Evolutionary conservation across 2,113 vertebrate species (phyloP).

Genomic region (Ptilonorhynchus violaceus): DNA sequence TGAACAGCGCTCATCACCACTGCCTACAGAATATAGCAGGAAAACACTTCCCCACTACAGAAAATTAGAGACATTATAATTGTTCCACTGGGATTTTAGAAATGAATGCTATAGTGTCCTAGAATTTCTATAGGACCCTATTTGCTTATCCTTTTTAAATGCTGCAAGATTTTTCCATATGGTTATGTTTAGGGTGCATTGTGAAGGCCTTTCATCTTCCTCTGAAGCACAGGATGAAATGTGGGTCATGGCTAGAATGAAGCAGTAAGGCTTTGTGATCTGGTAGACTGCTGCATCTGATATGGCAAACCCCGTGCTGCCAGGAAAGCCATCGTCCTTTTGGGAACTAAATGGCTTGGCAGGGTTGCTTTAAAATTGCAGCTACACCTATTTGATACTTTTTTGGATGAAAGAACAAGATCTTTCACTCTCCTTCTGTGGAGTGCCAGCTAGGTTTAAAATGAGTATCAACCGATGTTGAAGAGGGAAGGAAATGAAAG

Average conservation of each 20-base stretch:
- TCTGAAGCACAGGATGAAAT: constrained; percentile 9
- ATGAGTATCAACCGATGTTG: neutral
- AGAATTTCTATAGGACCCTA: neutral
- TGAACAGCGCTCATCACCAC: neutral
- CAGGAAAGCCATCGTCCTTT: neutral
- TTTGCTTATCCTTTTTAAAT: constrained; percentile 14
- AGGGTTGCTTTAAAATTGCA: constrained; percentile 1
- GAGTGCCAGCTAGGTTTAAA: constrained; percentile 36
- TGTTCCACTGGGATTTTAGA: neutral
- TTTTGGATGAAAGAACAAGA: constrained; percentile 33
- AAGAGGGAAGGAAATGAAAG: constrained; percentile 58
- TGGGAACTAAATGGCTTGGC: neutral
- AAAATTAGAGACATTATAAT: neutral
- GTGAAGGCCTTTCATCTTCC: constrained; percentile 38
- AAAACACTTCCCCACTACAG: neutral
- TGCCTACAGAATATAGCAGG: neutral
- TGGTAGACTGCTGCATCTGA: neutral
- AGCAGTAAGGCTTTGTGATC: neutral
- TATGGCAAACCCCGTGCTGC: neutral
- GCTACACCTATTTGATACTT: neutral
- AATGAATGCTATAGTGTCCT: neutral
- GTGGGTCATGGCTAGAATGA: neutral
- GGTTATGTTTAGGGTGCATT: constrained; percentile 35
- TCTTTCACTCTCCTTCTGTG: neutral
- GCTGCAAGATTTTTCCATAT: constrained; percentile 25